Base-by-base conservation (phyloP, 2,797 vertebrate genomes). In the Danio tinwini region DNA sequence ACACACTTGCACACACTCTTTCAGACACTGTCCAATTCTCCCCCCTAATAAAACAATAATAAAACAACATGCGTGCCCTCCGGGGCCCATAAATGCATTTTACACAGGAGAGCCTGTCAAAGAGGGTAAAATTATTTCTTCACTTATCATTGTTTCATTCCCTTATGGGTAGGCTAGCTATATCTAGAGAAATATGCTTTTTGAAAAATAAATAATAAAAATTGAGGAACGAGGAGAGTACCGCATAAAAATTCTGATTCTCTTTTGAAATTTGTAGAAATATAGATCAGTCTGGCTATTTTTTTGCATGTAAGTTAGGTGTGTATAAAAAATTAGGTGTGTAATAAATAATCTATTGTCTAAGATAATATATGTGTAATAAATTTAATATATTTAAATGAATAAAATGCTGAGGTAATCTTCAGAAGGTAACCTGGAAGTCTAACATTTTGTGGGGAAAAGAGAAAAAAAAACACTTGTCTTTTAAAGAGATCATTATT, bases 11-110 rank as follows among this genome's bases (percentile, higher is more conserved):
- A 74, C 50, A 70, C 49, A 16, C 70, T 37, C 49, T 67, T 69
- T 69, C 73, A 76, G 78, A 81, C 70, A 56, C n/a, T 16, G 55
- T 87, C 64, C 85, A 87, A 87, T 87, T 89, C 89, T 84, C 83
- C 62, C 71, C 81, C 61, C 81, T 85, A 89, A 90, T 91, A 90
- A 92, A 91, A 89, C 87, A 90, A 90, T 91, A 90, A 90, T 78
- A 90, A 87, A 85, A 88, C 80, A 87, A 86, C 84, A 85, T 75
- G 64, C 58, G 68, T 47, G 80, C 87, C 86, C 86, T 86, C 84
- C 68, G 81, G 89, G 86, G 83, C 83, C 74, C 83, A 85, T 88
- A 87, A 92, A 93, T 89, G 86, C 83, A 88, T 88, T 89, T 90
- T 80, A 88, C 89, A 86, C 85, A 85, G 86, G 82, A 87, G 85